Evolutionary conservation across 30 jellyfish, hydroid and myxozoan species (phyloP), one percentile per base, ranked within the genome.

Genomic region (Cassiopea andromeda): DNA sequence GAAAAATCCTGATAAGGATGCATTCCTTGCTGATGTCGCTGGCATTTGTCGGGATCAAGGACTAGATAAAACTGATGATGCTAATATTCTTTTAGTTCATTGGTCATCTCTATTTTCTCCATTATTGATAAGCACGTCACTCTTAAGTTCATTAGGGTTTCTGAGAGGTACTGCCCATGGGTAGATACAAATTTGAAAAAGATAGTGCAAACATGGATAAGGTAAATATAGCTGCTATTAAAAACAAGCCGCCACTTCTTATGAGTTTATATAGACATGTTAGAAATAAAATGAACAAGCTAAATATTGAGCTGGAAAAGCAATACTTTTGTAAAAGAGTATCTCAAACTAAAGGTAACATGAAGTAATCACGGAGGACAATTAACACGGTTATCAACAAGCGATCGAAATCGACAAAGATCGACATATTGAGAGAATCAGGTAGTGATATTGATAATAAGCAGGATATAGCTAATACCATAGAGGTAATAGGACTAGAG

Each of bases 131-230:
- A 84, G 50, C 92, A 84, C 72, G 85, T 79, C 8, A 78, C 86
- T 46, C 12, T 84, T 5, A 57, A 6, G 2, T 12, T 12, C 43
- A 70, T 84, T 59, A 78, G 92, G 19, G 92, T 84, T 13, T 84
- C 76, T 17, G 87, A 74, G 78, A 84, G 72, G 50, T 84, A 71
- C 46, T 84, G 92, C 87, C 79, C 92, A 4, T 80, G 84, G 84
- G 12, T 67, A 16, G n/a, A 45, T 49, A 45, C 58, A 66, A 61
- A 80, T 4, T 2, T 19, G 57, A 80, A 10, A 10, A 57, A 79
- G 38, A 27, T 27, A 27, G 38, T 27, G 38, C 38, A 27, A 27
- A 27, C 38, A 27, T 27, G 57, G 92, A 84, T 50, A 84, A 60
- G 78, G 73, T 82, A 2, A 48, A 82, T 43, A 82, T 64, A 70